Percentiles rank a stretch among this genome's conserved stretches.
phyloP scores from a whole-genome alignment of 2,888 invertebrate genomes.

The Tinea trinotella region DNA sequence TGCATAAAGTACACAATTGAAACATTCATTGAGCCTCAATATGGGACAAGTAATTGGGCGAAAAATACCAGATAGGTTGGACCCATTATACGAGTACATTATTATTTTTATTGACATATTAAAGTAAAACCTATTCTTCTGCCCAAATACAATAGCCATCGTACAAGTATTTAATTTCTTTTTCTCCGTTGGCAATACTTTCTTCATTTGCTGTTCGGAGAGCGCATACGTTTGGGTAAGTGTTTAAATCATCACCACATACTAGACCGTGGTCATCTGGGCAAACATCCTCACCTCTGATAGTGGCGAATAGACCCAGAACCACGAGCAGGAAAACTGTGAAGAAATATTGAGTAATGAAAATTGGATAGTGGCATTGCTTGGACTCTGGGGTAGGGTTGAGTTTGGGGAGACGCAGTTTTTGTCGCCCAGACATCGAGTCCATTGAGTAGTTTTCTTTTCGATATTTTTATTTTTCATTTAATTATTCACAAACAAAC shows the following conservation, averaged over 20 bases:
- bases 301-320: background rate
- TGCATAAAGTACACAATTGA: too few relatives aligned
- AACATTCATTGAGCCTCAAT: too few relatives aligned
- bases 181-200: background rate
- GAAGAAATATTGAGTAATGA: too few relatives aligned
- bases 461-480: background rate
- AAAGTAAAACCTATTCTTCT: background rate
- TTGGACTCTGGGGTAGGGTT: too few relatives aligned
- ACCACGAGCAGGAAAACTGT: background rate
- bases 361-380: too few relatives aligned
- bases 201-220: background rate
- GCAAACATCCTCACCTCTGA: background rate
- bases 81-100: too few relatives aligned
- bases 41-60: too few relatives aligned
- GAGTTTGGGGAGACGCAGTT: too few relatives aligned
- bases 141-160: constrained; percentile 6
- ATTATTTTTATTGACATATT: too few relatives aligned
- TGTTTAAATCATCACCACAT: background rate
- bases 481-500: background rate
- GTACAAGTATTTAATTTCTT: background rate
- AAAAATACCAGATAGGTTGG: too few relatives aligned
- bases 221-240: background rate
- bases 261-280: background rate
- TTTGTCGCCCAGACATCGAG: too few relatives aligned
- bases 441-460: too few relatives aligned